Base-by-base conservation (phyloP, 2,888 invertebrate species). In the Prenolepis imparis region DNA sequence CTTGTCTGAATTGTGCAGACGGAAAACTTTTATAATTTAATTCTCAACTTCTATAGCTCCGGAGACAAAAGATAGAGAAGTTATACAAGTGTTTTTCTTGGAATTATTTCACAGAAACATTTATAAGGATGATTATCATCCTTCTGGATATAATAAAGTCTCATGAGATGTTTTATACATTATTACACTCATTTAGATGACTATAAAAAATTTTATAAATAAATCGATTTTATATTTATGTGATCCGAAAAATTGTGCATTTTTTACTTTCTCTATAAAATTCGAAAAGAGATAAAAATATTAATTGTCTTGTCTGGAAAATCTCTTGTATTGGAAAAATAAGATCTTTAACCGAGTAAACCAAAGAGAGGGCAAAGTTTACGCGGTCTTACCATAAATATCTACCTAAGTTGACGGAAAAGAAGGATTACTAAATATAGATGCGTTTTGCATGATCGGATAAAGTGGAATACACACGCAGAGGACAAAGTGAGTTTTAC, bases 11-110 rank as follows among this genome's bases (percentile, higher is more conserved):
- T 28, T 55, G 8, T 21, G 18, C 21, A 12, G 9, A 5, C n/a
- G 64, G 9, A 18, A 55, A 77, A 77, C 39, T 77, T 66, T 39
- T 77, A n/a, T 48, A 77, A 77, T 77, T 66, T 66, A 55, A 66
- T 77, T 77, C 39, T 5, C 24, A 36, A 28, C 44, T 67, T 28
- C 48, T 48, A 48, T 48, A 48, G 39, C 11, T 39, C 39, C 11
- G 18, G 0, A 75, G 24, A 12, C 36, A n/a, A 12, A 21, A 67
- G 67, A 57, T 57, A 57, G 21, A 57, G 21, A 78, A 67, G 41
- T 67, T 78, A 59, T 21, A 21, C 21, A 67, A 55, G 55, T 57
- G 67, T 67, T 59, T 67, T 28, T 15, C 55, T 12, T 41, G 18
- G 12, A 15, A 57, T 74, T 63, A 64, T 36, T 41, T 36, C 21